Evolutionary conservation across 2,113 vertebrate genomes (phyloP).

Genomic region (Cyprinodon brontotheroides): DNA sequence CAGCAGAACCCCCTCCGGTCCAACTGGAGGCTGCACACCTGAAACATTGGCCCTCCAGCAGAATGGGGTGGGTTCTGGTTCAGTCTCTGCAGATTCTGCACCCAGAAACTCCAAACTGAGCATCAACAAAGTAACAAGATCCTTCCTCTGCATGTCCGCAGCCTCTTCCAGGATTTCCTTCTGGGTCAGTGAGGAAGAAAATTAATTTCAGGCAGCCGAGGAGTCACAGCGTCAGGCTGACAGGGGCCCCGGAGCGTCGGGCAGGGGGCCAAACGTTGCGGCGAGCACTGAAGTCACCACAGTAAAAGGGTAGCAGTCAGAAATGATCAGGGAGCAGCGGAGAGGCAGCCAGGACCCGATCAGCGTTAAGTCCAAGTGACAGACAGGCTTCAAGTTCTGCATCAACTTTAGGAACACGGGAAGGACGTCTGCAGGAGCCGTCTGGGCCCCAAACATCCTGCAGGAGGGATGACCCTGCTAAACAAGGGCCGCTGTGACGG

Average conservation of each 20-base stretch:
- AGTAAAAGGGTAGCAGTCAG: slow-evolving; percentile 77
- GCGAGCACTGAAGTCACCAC: slow-evolving; percentile 57
- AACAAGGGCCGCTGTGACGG: too few species aligned
- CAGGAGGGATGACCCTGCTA: too few species aligned
- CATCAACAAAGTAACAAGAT: slow-evolving; percentile 29
- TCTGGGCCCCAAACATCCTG: too few species aligned
- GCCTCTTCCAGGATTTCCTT: slow-evolving; percentile 47
- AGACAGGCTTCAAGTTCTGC: slow-evolving; percentile 35
- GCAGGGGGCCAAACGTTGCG: slow-evolving; percentile 66
- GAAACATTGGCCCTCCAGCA: slow-evolving; percentile 33
- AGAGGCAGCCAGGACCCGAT: slow-evolving; percentile 46
- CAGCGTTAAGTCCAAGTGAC: slow-evolving; percentile 34
- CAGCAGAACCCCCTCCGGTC: slow-evolving; percentile 31
- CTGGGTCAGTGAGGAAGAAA: slow-evolving; percentile 63
- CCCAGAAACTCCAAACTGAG: slow-evolving; percentile 30
- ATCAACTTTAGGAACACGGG: slow-evolving; percentile 17
- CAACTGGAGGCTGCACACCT: slow-evolving; percentile 31
- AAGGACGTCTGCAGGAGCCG: neutral
- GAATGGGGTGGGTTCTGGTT: neutral
- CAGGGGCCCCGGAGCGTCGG: slow-evolving; percentile 56
- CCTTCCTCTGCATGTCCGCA: slow-evolving; percentile 5
- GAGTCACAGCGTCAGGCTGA: slow-evolving; percentile 61
- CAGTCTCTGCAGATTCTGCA: slow-evolving; percentile 18
- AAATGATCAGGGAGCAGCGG: slow-evolving; percentile 70
- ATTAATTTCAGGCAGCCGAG: slow-evolving; percentile 57